Percentiles rank a stretch among this genome's conserved stretches.
These are phyloP conservation scores for Misgurnus anguillicaudatus DNA, from an alignment of 2,113 vertebrate species.

Conservation along the genomic window DNA sequence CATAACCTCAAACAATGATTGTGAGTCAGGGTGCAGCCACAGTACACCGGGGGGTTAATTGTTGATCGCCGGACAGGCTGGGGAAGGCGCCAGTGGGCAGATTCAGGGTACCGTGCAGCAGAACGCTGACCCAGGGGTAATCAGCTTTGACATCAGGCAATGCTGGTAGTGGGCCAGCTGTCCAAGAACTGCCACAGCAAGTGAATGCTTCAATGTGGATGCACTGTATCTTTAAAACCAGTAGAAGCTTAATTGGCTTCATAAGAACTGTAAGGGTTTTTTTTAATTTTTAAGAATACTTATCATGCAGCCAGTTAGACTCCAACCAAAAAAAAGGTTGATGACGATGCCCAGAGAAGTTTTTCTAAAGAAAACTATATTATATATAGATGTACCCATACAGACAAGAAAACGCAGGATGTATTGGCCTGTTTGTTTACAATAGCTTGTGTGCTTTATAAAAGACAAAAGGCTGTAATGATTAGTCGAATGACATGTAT, in stretches of 20 bases:
- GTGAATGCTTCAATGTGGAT: not conserved
- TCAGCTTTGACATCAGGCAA: conserved; percentile 20
- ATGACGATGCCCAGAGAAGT: too few species aligned
- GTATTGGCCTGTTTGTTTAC: not conserved
- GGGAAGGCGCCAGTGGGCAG: conserved; percentile 13
- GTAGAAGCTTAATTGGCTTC: not conserved
- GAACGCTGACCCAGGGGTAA: conserved; percentile 18
- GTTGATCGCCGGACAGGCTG: conserved; percentile 9
- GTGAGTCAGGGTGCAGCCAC: conserved; percentile 30
- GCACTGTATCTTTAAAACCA: not conserved
- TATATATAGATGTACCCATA: too few species aligned
- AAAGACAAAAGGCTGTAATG: conserved; percentile 9
- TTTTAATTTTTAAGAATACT: not conserved
- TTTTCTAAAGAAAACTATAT: too few species aligned
- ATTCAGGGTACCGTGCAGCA: conserved; percentile 12
- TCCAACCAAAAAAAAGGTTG: too few species aligned
- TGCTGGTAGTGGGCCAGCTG: not conserved
- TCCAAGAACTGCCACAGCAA: not conserved
- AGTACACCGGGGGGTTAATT: conserved; percentile 38
- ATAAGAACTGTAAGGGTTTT: not conserved
- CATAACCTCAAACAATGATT: conserved; percentile 3
- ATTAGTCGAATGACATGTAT: conserved; percentile 14
- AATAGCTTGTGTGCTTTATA: not conserved
- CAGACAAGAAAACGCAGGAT: too few species aligned
- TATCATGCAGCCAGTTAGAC: not conserved